Evolutionary conservation across 1,140 invertebrate genomes (phyloP).

Genomic region (Heliothis virescens): DNA sequence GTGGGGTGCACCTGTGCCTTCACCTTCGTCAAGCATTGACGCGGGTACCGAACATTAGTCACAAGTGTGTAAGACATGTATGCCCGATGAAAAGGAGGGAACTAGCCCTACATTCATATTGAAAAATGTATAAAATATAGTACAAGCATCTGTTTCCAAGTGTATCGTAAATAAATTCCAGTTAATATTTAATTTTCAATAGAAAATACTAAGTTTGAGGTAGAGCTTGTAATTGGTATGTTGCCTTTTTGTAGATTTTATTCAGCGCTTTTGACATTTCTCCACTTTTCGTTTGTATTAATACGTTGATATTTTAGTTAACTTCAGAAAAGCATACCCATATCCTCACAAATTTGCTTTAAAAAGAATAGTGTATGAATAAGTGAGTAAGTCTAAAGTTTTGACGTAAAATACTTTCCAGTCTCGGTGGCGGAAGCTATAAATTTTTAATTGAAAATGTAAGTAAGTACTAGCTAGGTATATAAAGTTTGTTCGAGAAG

Average conservation of each 20-base stretch:
- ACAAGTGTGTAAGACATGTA: slow-evolving; percentile 65
- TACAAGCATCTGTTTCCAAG: background rate
- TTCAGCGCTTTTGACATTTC: too few relatives aligned
- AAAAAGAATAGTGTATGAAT: slow-evolving; percentile 27
- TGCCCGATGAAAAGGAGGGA: background rate
- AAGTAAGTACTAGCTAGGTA: background rate
- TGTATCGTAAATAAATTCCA: background rate
- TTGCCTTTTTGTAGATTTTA: too few relatives aligned
- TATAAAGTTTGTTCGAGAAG: slow-evolving; percentile 8
- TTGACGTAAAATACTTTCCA: slow-evolving; percentile 16
- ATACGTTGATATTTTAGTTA: too few relatives aligned
- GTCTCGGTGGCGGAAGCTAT: slow-evolving; percentile 23
- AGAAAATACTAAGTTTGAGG: too few relatives aligned
- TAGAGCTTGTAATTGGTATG: too few relatives aligned
- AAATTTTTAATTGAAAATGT: slow-evolving; percentile 30
- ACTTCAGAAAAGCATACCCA: background rate
- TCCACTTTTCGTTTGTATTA: too few relatives aligned
- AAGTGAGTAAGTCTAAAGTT: slow-evolving; percentile 17
- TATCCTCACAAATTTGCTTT: background rate
- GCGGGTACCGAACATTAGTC: slow-evolving; percentile 64
- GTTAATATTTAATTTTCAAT: background rate
- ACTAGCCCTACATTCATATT: slow-evolving; percentile 1
- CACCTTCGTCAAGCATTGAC: slow-evolving; percentile 66
- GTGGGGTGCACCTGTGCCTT: slow-evolving; percentile 55
- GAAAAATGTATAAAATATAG: slow-evolving; percentile 3